A percentile compares a stretch with the other conserved stretches of the same genome.
These are phyloP conservation scores for Anastrepha ludens DNA, from an alignment of 1,140 invertebrate genomes.

Conservation along the genomic window DNA sequence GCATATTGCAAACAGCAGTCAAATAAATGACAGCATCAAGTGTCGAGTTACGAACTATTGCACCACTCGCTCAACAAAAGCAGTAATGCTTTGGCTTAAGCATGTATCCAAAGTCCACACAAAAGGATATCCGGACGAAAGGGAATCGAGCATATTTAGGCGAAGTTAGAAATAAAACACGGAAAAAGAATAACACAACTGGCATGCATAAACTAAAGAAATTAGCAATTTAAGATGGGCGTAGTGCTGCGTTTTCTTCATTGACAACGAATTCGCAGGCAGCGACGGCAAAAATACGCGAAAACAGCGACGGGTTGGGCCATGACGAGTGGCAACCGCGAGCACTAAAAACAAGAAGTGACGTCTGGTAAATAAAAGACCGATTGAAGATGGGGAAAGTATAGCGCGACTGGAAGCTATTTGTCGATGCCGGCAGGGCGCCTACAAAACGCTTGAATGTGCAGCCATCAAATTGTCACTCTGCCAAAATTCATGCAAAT, in stretches of 20 bases:
- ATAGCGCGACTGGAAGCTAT: not conserved
- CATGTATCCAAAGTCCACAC: too few species aligned
- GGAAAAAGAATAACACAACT: not conserved
- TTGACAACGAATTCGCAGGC: not conserved
- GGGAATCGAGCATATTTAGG: not conserved
- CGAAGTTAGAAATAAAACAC: not conserved
- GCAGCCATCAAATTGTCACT: not conserved
- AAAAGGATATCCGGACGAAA: not conserved
- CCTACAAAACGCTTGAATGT: not conserved
- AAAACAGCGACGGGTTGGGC: not conserved
- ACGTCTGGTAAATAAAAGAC: not conserved
- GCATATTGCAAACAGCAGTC: slow-evolving; percentile 63
- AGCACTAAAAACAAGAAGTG: not conserved
- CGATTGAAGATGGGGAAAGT: not conserved
- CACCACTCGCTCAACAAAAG: too few species aligned
- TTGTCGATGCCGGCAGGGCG: not conserved
- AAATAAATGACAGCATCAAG: too few species aligned
- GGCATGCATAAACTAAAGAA: not conserved
- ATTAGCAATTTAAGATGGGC: not conserved
- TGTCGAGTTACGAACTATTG: too few species aligned
- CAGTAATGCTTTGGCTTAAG: too few species aligned
- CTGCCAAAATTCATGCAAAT: not conserved
- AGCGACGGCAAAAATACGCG: slow-evolving; percentile 13
- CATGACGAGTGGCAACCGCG: not conserved
- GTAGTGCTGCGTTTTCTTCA: not conserved